Conservation (phyloP, 2,888 invertebrate genomes). For the Nysson spinosus region DNA sequence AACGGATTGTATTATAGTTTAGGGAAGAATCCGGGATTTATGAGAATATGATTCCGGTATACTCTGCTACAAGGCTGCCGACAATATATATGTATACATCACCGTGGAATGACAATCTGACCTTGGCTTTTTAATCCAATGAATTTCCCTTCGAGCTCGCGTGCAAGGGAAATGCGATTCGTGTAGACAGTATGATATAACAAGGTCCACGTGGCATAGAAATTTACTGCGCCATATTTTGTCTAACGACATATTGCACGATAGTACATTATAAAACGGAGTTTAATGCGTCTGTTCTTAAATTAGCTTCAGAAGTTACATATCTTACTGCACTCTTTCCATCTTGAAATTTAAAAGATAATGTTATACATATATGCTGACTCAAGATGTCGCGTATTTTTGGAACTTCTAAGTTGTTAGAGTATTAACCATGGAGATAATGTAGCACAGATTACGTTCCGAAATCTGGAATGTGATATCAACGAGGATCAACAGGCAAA, state of each 20-base stretch:
- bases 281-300: too few species aligned
- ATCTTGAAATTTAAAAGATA: too few species aligned
- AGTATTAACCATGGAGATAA: too few species aligned
- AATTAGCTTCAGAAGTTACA: too few species aligned
- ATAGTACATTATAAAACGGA: too few species aligned
- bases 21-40: not conserved
- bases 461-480: too few species aligned
- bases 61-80: not conserved
- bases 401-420: too few species aligned
- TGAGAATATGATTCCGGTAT: not conserved
- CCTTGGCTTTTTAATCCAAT: constrained; percentile 45
- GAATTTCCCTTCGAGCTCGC: constrained; percentile 40
- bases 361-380: too few species aligned
- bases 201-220: constrained; percentile 1
- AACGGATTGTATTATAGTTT: not conserved
- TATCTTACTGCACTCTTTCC: too few species aligned
- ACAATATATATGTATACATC: not conserved
- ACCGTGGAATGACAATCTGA: constrained; percentile 5
- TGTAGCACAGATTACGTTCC: too few species aligned
- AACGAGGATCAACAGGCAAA: constrained; percentile 15
- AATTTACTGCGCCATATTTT: not conserved
- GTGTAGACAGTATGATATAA: constrained; percentile 35
- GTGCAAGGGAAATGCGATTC: constrained; percentile 24
- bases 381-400: too few species aligned
- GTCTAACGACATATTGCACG: not conserved